Evolutionary conservation across 2,113 vertebrate species (phyloP).

Genomic region (Lycaon pictus): DNA sequence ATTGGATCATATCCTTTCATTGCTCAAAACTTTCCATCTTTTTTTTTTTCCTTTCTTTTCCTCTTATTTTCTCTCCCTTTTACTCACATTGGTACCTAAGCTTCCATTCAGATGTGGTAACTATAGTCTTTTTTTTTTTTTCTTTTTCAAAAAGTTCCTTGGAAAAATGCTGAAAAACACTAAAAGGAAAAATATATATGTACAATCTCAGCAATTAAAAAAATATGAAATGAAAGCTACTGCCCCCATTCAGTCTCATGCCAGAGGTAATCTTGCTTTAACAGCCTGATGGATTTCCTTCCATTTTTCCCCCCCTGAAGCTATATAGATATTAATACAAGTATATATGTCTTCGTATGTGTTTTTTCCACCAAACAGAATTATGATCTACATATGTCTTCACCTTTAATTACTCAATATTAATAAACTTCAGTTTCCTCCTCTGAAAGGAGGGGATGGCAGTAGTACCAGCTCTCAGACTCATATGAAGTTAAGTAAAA

Average conservation of each 20-base stretch:
- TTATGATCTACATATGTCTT: conserved; percentile 32
- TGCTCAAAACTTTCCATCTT: not conserved
- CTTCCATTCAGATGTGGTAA: not conserved
- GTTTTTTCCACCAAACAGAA: not conserved
- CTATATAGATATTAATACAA: not conserved
- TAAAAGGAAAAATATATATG: not conserved
- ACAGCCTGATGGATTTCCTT: not conserved
- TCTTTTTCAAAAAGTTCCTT: not conserved
- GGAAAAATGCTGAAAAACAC: not conserved
- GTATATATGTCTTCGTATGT: not conserved
- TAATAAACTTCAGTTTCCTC: not conserved
- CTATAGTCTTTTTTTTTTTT: not conserved
- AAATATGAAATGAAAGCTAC: conserved; percentile 41
- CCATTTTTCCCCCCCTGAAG: not conserved
- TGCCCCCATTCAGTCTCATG: not conserved
- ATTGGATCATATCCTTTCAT: not conserved
- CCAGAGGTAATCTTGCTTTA: conserved; percentile 10
- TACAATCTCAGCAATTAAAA: not conserved
- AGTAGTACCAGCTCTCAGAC: not conserved
- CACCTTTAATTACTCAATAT: not conserved
- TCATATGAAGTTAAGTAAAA: not conserved
- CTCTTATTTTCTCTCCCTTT: not conserved
- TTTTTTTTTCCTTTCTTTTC: not conserved
- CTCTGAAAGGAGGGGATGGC: not conserved
- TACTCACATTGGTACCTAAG: not conserved